A percentile compares a stretch with the other conserved stretches of the same genome.
phyloP scores from a whole-genome alignment of 1,140 invertebrate genomes.

The Eriosoma lanigerum region DNA sequence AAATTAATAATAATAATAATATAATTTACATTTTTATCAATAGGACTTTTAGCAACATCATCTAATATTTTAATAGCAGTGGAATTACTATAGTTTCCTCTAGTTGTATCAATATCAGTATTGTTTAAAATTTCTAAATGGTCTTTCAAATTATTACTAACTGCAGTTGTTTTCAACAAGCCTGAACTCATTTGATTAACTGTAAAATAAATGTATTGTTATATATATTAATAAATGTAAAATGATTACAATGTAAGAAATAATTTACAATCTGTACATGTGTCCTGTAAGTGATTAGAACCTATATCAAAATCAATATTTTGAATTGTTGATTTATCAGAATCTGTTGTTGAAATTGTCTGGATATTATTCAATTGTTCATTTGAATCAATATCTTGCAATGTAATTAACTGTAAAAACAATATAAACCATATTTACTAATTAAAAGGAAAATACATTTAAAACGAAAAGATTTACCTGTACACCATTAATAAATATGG shows the following conservation, averaged over 20 bases:
- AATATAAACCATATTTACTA: neutral
- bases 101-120: neutral
- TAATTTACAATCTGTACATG: slow-evolving; percentile 1
- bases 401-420: slow-evolving; percentile 22
- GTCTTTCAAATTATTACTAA: slow-evolving; percentile 8
- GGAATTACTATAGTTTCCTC: slow-evolving; percentile 23
- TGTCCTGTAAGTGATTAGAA: neutral
- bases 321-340: neutral
- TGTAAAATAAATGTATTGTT: neutral
- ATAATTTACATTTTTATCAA: slow-evolving; percentile 23
- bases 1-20: neutral
- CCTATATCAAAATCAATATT: neutral
- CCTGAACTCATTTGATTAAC: neutral
- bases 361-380: neutral
- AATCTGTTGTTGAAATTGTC: neutral
- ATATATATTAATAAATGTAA: neutral
- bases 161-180: neutral
- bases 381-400: neutral
- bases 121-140: slow-evolving; percentile 8
- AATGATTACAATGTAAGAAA: neutral
- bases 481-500: neutral
- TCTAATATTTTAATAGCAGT: slow-evolving; percentile 38
- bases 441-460: neutral
- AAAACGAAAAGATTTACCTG: neutral
- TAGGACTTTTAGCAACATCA: slow-evolving; percentile 30